These are phyloP conservation scores for Cydia strobilella DNA, from an alignment of 1,140 invertebrate species.

Conservation along the genomic window DNA sequence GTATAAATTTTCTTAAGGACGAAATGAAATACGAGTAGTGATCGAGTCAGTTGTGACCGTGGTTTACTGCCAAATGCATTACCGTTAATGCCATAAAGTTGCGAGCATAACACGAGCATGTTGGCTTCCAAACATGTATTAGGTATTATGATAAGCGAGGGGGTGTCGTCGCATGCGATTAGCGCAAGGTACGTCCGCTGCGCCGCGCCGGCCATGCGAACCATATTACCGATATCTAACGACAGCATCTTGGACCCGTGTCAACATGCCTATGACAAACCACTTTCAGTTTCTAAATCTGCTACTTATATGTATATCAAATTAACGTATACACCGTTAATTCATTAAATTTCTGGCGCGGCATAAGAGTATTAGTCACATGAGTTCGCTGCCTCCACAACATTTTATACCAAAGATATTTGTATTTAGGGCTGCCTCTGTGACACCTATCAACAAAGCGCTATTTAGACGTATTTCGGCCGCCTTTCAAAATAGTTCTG, in stretches of 20 bases:
- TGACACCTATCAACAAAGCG: constrained; percentile 49
- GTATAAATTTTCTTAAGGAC: background rate
- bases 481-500: constrained; percentile 50
- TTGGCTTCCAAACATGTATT: constrained; percentile 38
- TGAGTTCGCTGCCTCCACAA: background rate
- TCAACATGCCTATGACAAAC: constrained; percentile 61
- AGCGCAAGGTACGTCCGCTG: constrained; percentile 43
- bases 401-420: constrained; percentile 32
- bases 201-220: constrained; percentile 48
- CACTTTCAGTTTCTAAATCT: constrained; percentile 59
- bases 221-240: constrained; percentile 69
- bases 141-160: constrained; percentile 50
- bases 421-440: constrained; percentile 36
- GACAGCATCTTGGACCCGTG: constrained; percentile 72
- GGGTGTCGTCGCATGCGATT: constrained; percentile 54
- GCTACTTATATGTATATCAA: background rate
- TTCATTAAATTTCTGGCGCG: constrained; percentile 24
- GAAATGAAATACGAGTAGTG: background rate
- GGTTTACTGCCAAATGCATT: constrained; percentile 49
- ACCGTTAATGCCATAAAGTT: constrained; percentile 52
- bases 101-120: constrained; percentile 38
- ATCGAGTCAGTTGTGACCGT: constrained; percentile 33
- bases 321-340: constrained; percentile 8
- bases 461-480: constrained; percentile 52
- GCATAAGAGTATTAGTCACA: constrained; percentile 18